Conservation (phyloP, 2,797 vertebrate genomes). For the Macrochelys suwanniensis region DNA sequence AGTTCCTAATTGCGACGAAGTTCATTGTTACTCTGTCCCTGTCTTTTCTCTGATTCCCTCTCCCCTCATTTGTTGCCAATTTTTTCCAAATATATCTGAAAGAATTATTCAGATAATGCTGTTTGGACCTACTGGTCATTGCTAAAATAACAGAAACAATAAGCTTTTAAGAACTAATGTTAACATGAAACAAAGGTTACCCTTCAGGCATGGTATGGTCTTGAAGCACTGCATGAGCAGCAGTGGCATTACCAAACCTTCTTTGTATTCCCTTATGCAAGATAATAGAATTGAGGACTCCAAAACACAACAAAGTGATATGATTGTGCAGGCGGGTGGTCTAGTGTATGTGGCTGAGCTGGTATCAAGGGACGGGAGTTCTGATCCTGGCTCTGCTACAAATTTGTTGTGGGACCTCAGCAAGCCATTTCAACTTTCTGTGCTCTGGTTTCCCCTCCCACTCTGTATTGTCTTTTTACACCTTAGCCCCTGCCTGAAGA, state of each 20-base stretch:
- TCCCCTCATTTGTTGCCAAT: not conserved
- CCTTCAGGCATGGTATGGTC: not conserved
- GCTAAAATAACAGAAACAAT: conserved; percentile 14
- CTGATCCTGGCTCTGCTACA: not conserved
- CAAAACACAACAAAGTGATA: not conserved
- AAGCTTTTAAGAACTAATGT: not conserved
- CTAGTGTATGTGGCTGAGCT: not conserved
- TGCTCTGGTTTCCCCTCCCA: not conserved
- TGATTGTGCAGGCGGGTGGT: no score
- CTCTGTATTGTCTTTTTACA: not conserved
- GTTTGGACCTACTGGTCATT: not conserved
- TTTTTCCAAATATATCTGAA: not conserved
- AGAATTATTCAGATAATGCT: not conserved
- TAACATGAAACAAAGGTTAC: not conserved
- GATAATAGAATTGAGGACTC: not conserved
- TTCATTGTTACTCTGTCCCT: not conserved
- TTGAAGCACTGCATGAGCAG: not conserved
- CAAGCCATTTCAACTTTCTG: not conserved
- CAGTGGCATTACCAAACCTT: not conserved
- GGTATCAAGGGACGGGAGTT: not conserved
- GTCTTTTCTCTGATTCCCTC: not conserved
- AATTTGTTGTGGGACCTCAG: not conserved
- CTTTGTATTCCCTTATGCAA: not conserved
- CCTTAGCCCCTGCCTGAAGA: not conserved
- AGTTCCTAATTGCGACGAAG: not conserved